Evolutionary conservation across 1,140 invertebrate species (phyloP).

Genomic region (Bradynema listronoti): DNA sequence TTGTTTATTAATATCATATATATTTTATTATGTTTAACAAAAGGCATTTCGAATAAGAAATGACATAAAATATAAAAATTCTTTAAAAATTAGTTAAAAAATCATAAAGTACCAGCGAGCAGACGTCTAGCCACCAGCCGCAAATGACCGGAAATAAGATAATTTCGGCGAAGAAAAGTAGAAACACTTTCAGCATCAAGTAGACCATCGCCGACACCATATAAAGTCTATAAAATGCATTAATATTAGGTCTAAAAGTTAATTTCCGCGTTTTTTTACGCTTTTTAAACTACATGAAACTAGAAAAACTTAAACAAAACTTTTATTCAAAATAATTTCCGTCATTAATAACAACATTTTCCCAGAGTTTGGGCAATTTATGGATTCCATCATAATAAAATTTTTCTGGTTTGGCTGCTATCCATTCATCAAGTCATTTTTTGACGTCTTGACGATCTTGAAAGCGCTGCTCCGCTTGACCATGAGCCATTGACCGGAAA

Average conservation of each 20-base stretch:
- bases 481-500: too few relatives aligned
- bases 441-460: too few relatives aligned
- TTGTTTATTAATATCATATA: background rate
- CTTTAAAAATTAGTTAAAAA: too few relatives aligned
- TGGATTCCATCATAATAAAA: too few relatives aligned
- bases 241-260: background rate
- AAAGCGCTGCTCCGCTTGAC: too few relatives aligned
- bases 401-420: too few relatives aligned
- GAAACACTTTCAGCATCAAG: constrained; percentile 85
- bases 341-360: too few relatives aligned
- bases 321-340: background rate
- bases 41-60: background rate
- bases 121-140: constrained; percentile 98
- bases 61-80: too few relatives aligned
- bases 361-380: too few relatives aligned
- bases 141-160: constrained; percentile 90
- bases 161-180: constrained; percentile 86
- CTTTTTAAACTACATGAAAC: too few relatives aligned
- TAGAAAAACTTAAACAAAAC: background rate
- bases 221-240: constrained; percentile 61
- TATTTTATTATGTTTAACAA: background rate
- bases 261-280: too few relatives aligned
- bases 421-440: too few relatives aligned
- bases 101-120: constrained; percentile 75
- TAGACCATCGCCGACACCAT: constrained; percentile 85